Conservation (phyloP, 2,113 vertebrate genomes). For the Centropus unirufus region DNA sequence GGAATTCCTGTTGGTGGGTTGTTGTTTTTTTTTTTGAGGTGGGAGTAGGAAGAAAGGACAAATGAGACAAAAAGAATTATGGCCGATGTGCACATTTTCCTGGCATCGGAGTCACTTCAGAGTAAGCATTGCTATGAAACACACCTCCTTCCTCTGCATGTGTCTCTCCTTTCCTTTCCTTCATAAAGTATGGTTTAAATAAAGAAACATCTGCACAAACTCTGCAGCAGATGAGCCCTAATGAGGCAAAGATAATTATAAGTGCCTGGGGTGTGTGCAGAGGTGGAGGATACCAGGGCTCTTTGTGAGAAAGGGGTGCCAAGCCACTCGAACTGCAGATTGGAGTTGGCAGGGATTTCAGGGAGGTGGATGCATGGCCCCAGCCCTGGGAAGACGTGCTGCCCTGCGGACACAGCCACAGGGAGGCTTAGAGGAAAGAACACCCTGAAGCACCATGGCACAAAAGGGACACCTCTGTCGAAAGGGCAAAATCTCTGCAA, state of each 20-base stretch:
- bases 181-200: constrained; percentile 56
- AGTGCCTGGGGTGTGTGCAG: not conserved
- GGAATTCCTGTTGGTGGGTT: constrained; percentile 64
- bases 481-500: not conserved
- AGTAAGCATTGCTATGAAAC: constrained; percentile 38
- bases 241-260: constrained; percentile 12
- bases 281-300: not conserved
- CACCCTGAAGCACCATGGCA: fast-evolving
- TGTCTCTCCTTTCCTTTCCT: constrained; percentile 56
- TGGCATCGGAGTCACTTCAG: constrained; percentile 1
- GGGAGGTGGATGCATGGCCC: not conserved
- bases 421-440: not conserved
- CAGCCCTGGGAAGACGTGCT: not conserved
- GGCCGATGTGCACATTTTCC: constrained; percentile 35
- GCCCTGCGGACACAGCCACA: not conserved
- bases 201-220: constrained; percentile 64
- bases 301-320: not conserved
- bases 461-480: not conserved
- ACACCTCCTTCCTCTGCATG: constrained; percentile 58
- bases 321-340: not conserved
- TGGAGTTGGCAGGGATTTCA: not conserved
- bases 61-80: constrained; percentile 55
- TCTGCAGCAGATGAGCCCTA: not conserved
- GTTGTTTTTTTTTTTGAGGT: not conserved
- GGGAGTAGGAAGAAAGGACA: not conserved